Evolutionary conservation across 1,140 invertebrate genomes (phyloP).

Genomic region (Drosophila nigromelanica): DNA sequence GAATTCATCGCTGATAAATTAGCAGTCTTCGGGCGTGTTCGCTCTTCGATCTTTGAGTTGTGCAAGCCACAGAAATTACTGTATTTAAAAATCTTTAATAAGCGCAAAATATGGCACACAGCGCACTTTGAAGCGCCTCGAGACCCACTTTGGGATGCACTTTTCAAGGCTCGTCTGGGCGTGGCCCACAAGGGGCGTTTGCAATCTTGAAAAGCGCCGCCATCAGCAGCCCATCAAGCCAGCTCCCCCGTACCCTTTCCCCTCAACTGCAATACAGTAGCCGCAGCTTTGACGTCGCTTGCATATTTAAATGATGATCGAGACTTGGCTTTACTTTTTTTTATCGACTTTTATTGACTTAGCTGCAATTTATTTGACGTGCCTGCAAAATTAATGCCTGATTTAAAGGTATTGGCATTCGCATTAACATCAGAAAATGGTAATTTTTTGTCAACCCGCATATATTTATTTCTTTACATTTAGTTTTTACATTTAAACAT

Average conservation of each 20-base stretch:
- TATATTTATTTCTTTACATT: slow-evolving; percentile 1
- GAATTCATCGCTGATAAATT: slow-evolving; percentile 61
- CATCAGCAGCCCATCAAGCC: slow-evolving; percentile 24
- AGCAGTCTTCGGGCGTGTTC: slow-evolving; percentile 43
- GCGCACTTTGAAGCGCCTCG: neutral
- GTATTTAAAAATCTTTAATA: slow-evolving; percentile 81
- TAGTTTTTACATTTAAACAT: neutral
- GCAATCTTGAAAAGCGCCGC: slow-evolving; percentile 41
- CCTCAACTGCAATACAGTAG: slow-evolving; percentile 21
- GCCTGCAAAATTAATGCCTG: slow-evolving; percentile 14
- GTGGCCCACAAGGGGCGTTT: neutral
- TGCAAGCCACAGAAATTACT: slow-evolving; percentile 53
- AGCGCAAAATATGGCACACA: slow-evolving; percentile 66
- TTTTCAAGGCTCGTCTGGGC: slow-evolving; percentile 27
- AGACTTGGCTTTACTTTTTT: too few species aligned
- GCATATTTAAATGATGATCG: slow-evolving; percentile 55
- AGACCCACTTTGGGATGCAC: slow-evolving; percentile 38
- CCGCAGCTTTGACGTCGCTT: slow-evolving; percentile 23
- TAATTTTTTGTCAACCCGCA: slow-evolving; percentile 19
- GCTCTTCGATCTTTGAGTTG: slow-evolving; percentile 7
- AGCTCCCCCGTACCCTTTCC: neutral
- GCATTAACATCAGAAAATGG: slow-evolving; percentile 21
- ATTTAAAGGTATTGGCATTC: slow-evolving; percentile 31
- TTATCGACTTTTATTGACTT: slow-evolving; percentile 17
- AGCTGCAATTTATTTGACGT: slow-evolving; percentile 5